phyloP scores from a whole-genome alignment of 2,888 invertebrate species.

The Trissolcus brochymenae region DNA sequence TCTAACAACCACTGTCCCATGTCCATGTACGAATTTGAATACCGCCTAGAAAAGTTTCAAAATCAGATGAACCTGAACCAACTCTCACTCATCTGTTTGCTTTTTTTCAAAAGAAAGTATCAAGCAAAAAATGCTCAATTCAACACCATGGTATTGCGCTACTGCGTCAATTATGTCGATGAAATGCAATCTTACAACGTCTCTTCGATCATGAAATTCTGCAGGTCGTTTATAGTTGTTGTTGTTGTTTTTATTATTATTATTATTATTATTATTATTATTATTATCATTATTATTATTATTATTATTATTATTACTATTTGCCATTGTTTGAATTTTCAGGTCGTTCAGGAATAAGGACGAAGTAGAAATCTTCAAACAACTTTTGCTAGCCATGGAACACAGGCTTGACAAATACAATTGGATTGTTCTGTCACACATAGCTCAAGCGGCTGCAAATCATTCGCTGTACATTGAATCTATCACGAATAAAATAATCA shows the following conservation, averaged over 20 bases:
- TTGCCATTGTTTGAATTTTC: background rate
- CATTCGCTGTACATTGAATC: slow-evolving; percentile 77
- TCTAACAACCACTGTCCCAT: slow-evolving; percentile 10
- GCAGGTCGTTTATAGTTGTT: background rate
- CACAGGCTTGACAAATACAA: slow-evolving; percentile 1
- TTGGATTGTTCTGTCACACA: slow-evolving; percentile 75
- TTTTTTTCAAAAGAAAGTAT: slow-evolving; percentile 82
- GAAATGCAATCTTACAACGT: slow-evolving; percentile 7
- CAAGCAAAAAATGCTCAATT: slow-evolving; percentile 78
- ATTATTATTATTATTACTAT: background rate
- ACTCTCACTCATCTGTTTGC: slow-evolving; percentile 78
- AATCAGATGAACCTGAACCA: slow-evolving; percentile 39
- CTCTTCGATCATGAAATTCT: slow-evolving; percentile 1
- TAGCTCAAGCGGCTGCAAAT: slow-evolving; percentile 81
- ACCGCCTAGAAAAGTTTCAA: slow-evolving; percentile 26
- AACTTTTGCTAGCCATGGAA: background rate
- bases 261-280: background rate
- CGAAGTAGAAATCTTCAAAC: background rate
- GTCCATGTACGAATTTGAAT: slow-evolving; percentile 47
- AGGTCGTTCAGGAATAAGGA: slow-evolving; percentile 59
- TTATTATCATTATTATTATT: background rate
- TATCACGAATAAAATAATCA: slow-evolving; percentile 77
- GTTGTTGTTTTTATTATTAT: background rate
- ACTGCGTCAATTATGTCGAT: slow-evolving; percentile 75
- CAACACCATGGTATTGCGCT: background rate